Conservation (phyloP, 2,797 vertebrate species). For the Etheostoma nigrum region DNA sequence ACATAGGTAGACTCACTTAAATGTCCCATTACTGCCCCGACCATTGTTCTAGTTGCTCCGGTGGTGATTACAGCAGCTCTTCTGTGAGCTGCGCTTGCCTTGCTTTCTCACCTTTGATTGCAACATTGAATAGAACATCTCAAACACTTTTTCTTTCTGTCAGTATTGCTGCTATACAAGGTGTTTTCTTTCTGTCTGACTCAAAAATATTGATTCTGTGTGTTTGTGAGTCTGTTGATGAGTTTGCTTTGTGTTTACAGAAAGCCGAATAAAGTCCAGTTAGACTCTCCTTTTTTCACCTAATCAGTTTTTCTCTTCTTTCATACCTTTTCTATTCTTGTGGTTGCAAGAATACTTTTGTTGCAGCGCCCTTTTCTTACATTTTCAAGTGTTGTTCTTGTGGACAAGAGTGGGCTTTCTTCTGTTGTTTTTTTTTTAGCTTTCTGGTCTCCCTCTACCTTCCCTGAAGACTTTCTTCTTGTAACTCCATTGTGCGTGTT, state of each 20-base stretch:
- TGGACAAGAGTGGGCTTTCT: background rate
- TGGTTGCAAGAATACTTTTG: background rate
- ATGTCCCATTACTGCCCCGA: slow-evolving; percentile 49
- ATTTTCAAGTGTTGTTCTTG: slow-evolving; percentile 2
- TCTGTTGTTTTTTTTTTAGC: background rate
- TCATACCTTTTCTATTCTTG: background rate
- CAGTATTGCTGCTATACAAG: slow-evolving; percentile 5
- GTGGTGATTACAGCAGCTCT: slow-evolving; percentile 65
- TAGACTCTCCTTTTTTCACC: background rate
- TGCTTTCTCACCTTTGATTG: slow-evolving; percentile 34
- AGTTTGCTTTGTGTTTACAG: slow-evolving; percentile 22
- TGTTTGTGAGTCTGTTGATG: slow-evolving; percentile 1
- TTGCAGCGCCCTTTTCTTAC: background rate
- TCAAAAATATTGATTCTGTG: slow-evolving; percentile 11
- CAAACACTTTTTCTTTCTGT: slow-evolving; percentile 6
- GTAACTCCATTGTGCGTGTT: background rate
- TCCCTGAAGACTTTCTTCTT: slow-evolving; percentile 1
- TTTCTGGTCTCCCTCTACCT: background rate
- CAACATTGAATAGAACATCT: slow-evolving; percentile 5
- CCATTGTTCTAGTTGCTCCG: slow-evolving; percentile 72
- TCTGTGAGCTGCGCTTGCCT: slow-evolving; percentile 31
- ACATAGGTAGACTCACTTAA: slow-evolving; percentile 30
- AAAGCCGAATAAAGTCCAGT: background rate
- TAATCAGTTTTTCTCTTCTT: slow-evolving; percentile 3
- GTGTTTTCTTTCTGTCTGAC: background rate